A percentile compares a stretch with the other conserved stretches of the same genome.
phyloP scores from a whole-genome alignment of 2,113 vertebrate species.

The Oriolus oriolus region DNA sequence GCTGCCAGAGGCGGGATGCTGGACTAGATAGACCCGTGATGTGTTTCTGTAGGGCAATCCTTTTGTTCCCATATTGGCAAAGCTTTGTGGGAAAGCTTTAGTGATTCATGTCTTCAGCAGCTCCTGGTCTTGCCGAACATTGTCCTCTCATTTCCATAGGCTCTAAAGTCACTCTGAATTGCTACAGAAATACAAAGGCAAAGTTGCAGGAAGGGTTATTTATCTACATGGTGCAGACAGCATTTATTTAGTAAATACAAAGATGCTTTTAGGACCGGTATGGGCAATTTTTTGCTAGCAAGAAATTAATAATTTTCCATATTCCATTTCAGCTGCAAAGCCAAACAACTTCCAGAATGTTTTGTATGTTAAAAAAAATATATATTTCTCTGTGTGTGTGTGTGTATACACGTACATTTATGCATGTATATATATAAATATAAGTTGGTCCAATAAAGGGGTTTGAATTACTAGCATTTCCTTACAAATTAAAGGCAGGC shows the following conservation, averaged over 20 bases:
- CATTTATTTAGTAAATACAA: not conserved
- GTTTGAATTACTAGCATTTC: conserved; percentile 50
- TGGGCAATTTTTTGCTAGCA: not conserved
- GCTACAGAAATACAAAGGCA: not conserved
- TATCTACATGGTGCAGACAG: not conserved
- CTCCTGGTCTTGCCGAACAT: not conserved
- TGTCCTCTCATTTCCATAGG: conserved; percentile 20
- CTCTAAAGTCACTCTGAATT: not conserved
- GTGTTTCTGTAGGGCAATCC: conserved; percentile 25
- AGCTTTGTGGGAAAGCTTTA: conserved; percentile 23
- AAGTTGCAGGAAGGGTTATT: not conserved
- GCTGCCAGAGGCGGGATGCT: not conserved
- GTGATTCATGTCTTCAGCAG: conserved; percentile 6
- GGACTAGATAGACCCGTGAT: not conserved
- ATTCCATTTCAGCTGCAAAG: not conserved
- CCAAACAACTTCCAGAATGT: not conserved
- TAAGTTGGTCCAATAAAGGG: conserved; percentile 28
- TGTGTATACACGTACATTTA: not conserved
- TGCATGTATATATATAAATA: not conserved
- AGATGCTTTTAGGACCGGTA: not conserved
- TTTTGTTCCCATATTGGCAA: conserved; percentile 27
- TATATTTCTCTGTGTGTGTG: not conserved
- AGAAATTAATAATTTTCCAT: not conserved
- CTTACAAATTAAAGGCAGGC: conserved; percentile 67
- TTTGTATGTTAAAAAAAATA: not conserved